phyloP scores from a whole-genome alignment of 2,113 vertebrate species.

The Amphilophus citrinellus region DNA sequence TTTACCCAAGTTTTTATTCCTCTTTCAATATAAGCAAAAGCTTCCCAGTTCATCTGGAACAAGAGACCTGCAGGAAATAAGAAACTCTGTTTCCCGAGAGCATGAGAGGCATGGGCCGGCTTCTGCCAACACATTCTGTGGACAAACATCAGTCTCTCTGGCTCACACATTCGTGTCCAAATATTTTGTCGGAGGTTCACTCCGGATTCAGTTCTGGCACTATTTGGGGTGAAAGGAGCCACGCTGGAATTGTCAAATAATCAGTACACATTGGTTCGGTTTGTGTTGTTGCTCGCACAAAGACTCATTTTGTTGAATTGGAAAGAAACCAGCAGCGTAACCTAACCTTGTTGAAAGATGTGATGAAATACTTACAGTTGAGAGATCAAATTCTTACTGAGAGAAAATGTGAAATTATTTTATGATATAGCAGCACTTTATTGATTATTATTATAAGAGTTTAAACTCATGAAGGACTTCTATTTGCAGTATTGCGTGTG shows the following conservation, averaged over 20 bases:
- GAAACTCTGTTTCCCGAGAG: not conserved
- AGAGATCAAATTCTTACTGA: not conserved
- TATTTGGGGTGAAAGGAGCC: not conserved
- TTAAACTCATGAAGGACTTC: not conserved
- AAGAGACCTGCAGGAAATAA: not conserved
- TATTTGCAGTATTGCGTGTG: not conserved
- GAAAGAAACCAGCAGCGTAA: not conserved
- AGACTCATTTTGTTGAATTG: not conserved
- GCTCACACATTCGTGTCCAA: accelerated
- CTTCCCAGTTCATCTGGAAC: accelerated
- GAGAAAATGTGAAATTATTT: not conserved
- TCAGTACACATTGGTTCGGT: not conserved
- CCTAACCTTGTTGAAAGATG: not conserved
- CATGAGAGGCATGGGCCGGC: not conserved
- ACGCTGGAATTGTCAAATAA: accelerated
- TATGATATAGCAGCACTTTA: not conserved
- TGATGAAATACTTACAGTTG: not conserved
- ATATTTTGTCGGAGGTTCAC: not conserved
- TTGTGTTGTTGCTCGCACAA: not conserved
- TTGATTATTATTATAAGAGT: not conserved
- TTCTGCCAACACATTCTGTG: not conserved
- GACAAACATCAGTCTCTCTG: not conserved
- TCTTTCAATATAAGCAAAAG: not conserved
- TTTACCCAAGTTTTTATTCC: not conserved
- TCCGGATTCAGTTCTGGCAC: not conserved